Conservation (phyloP, 2,888 invertebrate species). For the Eubasilissa splendida region DNA sequence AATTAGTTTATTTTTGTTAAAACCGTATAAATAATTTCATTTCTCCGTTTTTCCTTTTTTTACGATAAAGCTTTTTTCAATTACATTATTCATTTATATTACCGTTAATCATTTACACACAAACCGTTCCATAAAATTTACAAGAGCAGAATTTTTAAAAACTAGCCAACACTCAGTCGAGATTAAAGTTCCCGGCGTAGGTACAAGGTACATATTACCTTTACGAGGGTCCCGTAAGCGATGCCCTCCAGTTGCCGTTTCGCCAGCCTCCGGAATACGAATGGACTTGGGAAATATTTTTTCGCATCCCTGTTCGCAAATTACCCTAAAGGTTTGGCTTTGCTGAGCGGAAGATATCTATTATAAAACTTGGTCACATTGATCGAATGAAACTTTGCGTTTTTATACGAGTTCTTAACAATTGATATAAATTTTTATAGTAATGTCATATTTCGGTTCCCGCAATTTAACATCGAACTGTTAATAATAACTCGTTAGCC, state of each 20-base stretch:
- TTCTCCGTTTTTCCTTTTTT: no score
- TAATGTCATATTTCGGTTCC: no score
- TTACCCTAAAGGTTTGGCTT: slow-evolving; percentile 14
- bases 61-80: no score
- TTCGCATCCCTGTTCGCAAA: slow-evolving; percentile 12
- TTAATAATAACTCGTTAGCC: no score
- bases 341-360: neutral
- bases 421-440: no score
- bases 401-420: neutral
- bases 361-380: neutral
- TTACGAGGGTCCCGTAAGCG: slow-evolving; percentile 32
- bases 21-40: no score
- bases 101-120: no score
- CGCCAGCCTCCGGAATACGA: slow-evolving; percentile 26
- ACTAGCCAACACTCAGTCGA: slow-evolving; percentile 33
- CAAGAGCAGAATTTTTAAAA: slow-evolving; percentile 1
- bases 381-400: slow-evolving; percentile 3
- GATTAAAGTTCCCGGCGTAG: slow-evolving; percentile 47
- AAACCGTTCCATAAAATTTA: no score
- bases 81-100: no score
- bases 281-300: slow-evolving; percentile 23
- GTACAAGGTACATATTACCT: slow-evolving; percentile 42
- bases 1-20: no score
- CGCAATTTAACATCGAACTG: no score
- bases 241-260: slow-evolving; percentile 20